phyloP scores from a whole-genome alignment of 2,113 vertebrate genomes.

The Thalassarche chlororhynchos region DNA sequence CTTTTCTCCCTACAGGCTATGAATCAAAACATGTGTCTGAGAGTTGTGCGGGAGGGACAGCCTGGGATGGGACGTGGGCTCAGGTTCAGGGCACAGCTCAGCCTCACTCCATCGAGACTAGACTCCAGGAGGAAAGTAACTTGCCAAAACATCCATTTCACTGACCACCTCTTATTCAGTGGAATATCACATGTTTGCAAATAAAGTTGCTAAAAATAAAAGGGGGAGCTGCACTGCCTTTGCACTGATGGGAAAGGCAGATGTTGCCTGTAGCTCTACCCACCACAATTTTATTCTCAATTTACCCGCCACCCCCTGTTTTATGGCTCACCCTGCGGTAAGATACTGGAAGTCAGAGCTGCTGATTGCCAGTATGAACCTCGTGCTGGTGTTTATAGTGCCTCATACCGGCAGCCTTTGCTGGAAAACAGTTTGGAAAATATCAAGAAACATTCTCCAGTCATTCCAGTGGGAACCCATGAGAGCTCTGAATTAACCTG shows the following conservation, averaged over 20 bases:
- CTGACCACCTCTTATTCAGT: neutral
- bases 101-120: neutral
- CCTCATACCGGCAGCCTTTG: neutral
- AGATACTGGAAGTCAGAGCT: constrained; percentile 22
- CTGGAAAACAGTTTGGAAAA: constrained; percentile 39
- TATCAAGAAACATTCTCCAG: neutral
- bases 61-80: neutral
- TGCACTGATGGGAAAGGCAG: constrained; percentile 44
- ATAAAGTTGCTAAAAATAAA: constrained; percentile 31
- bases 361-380: neutral
- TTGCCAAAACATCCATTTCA: constrained; percentile 12
- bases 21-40: neutral
- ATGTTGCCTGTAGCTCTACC: neutral
- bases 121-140: neutral
- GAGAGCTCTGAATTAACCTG: neutral
- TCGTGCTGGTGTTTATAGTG: neutral
- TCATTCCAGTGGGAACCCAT: neutral
- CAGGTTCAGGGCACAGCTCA: neutral
- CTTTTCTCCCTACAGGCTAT: neutral
- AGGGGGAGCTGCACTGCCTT: neutral
- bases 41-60: neutral
- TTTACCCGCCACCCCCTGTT: constrained; percentile 8
- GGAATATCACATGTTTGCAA: constrained; percentile 26
- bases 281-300: neutral
- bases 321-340: neutral